Base-by-base conservation (phyloP, 2,888 invertebrate species). In the Pedicia rivosa region DNA sequence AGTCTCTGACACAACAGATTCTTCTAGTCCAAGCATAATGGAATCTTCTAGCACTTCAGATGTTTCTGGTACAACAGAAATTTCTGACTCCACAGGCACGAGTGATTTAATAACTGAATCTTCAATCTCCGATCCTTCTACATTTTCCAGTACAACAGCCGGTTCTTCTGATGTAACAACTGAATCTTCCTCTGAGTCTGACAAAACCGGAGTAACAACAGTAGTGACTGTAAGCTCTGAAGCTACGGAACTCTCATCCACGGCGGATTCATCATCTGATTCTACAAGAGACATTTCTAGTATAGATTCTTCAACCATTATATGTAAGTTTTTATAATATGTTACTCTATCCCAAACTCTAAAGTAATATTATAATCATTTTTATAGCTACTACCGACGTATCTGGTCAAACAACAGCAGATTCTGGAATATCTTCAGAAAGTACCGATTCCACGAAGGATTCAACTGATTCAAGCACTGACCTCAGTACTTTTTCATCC, bases 221-320 rank as follows among this genome's bases (percentile, higher is more conserved):
- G 32, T 20, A 32, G n/a, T 16, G 4, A 7, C 30, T 17, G 39
- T 37, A 2, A 20, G 30, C 10, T 41, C 39, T n/a, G n/a, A 32
- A 32, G n/a, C 17, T 10, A 7, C 30, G 19, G 39, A 38, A 2
- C 20, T 32, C 10, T 41, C 39, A 10, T 46, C 38, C 12, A 40
- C 44, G 9, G 48, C 38, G 12, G 43, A 35, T 17, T 36, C 45
- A 26, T 47, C 47, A 7, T n/a, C n/a, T n/a, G n/a, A n/a, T n/a
- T n/a, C n/a, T n/a, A n/a, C n/a, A n/a, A n/a, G n/a, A n/a, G n/a
- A n/a, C n/a, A n/a, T n/a, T n/a, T n/a, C n/a, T n/a, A n/a, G n/a
- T n/a, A n/a, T n/a, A n/a, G n/a, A n/a, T n/a, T n/a, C n/a, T n/a
- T n/a, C n/a, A n/a, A n/a, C n/a, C n/a, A n/a, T n/a, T n/a, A n/a